Conservation (phyloP, 2,797 vertebrate species). For the Buceros bicornis region DNA sequence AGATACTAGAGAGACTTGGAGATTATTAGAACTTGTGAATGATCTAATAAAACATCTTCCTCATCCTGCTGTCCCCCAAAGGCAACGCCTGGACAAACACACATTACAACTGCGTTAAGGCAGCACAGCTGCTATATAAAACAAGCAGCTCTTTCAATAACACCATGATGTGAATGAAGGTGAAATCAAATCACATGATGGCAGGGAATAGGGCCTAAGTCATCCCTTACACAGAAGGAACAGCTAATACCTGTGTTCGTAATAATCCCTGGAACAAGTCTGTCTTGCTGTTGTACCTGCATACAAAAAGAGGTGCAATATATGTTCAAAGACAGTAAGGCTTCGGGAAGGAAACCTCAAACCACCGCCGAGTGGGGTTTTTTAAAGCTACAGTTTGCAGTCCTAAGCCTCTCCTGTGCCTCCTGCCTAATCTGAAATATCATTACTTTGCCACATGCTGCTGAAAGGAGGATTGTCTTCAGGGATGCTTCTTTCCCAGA, state of each 20-base stretch:
- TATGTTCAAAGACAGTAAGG: neutral
- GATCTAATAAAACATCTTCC: slow-evolving; percentile 55
- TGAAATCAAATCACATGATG: neutral
- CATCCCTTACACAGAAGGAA: neutral
- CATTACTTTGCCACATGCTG: neutral
- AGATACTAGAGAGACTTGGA: neutral
- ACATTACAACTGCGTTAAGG: neutral
- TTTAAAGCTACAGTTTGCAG: slow-evolving; percentile 25
- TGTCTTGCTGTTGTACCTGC: neutral
- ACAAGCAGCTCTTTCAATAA: neutral
- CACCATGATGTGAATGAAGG: neutral
- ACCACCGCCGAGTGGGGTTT: neutral
- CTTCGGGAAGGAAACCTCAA: slow-evolving; percentile 28
- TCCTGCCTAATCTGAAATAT: neutral
- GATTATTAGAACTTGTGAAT: slow-evolving; percentile 11
- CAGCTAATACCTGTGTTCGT: neutral
- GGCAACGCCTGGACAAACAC: slow-evolving; percentile 44
- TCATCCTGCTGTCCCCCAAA: slow-evolving; percentile 19
- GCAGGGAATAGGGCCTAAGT: neutral
- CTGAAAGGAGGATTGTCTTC: neutral
- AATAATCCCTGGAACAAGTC: neutral
- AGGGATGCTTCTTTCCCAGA: neutral
- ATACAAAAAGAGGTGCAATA: neutral
- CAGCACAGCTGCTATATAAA: slow-evolving; percentile 21
- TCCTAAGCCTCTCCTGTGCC: neutral